Conservation (phyloP, 2,797 vertebrate species). For the Megalops cyprinoides region DNA sequence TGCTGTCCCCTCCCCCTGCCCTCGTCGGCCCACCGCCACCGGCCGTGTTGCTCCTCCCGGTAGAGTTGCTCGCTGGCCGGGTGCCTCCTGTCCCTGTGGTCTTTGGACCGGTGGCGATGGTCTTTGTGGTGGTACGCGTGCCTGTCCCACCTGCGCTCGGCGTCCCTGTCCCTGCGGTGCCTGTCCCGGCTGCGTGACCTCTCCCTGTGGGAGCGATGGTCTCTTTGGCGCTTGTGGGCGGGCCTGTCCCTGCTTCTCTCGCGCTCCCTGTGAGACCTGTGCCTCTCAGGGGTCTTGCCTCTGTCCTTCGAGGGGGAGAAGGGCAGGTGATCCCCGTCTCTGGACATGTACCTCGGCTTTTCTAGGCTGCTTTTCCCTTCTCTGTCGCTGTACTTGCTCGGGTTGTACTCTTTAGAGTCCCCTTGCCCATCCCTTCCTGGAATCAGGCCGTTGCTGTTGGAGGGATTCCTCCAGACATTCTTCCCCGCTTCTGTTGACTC, state of each 20-base stretch:
- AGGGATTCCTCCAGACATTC: conserved; percentile 13
- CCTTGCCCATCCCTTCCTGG: conserved; percentile 59
- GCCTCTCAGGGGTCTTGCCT: conserved; percentile 47
- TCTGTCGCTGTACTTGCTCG: conserved; percentile 53
- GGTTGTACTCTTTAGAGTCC: conserved; percentile 58
- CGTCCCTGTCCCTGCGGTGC: conserved; percentile 50
- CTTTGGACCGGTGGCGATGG: conserved; percentile 57
- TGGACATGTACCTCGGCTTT: conserved; percentile 8
- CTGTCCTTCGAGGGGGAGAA: conserved; percentile 41
- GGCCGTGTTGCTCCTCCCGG: conserved; percentile 60
- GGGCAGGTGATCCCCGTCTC: conserved; percentile 44
- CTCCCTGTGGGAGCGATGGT: conserved; percentile 56
- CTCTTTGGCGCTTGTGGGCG: conserved; percentile 49
- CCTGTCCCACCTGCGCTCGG: conserved; percentile 57
- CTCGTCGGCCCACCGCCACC: conserved; percentile 61
- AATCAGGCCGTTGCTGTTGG: conserved; percentile 44
- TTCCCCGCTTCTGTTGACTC: conserved; percentile 46
- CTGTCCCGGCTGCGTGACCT: conserved; percentile 66
- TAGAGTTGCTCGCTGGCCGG: conserved; percentile 59
- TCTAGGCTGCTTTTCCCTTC: conserved; percentile 53
- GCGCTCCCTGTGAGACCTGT: conserved; percentile 50
- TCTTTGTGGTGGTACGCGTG: conserved; percentile 52
- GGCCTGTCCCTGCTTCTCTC: conserved; percentile 55
- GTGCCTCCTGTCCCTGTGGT: conserved; percentile 64
- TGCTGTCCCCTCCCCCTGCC: conserved; percentile 55